phyloP scores from a whole-genome alignment of 2,888 invertebrate genomes.

The Teleiodes luculella region DNA sequence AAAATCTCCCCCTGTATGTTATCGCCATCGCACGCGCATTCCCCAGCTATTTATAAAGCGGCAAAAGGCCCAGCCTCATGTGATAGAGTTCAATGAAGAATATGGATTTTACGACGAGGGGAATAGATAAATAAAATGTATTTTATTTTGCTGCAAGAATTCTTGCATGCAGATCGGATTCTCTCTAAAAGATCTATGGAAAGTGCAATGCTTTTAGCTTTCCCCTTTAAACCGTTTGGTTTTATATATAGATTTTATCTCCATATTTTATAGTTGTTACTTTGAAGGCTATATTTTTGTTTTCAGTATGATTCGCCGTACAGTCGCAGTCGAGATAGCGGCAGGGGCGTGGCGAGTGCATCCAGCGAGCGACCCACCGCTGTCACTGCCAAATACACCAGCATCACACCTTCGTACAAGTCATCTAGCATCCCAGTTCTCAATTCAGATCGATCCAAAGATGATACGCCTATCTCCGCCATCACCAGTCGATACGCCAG shows the following conservation, averaged over 20 bases:
- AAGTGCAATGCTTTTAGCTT: conserved; percentile 8
- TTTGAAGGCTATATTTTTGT: neutral
- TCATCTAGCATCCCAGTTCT: conserved; percentile 71
- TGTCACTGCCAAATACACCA: conserved; percentile 68
- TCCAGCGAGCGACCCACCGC: conserved; percentile 58
- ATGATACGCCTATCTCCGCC: conserved; percentile 63
- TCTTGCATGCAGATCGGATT: neutral
- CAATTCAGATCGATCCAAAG: conserved; percentile 55
- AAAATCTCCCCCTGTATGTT: conserved; percentile 45
- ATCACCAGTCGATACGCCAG: conserved; percentile 66
- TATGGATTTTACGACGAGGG: conserved; percentile 35
- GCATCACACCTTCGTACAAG: conserved; percentile 60
- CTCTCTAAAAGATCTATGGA: neutral
- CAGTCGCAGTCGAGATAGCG: conserved; percentile 54
- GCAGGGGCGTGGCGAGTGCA: conserved; percentile 40
- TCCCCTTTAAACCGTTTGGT: neutral
- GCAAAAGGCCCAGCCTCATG: conserved; percentile 53
- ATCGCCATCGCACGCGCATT: conserved; percentile 49
- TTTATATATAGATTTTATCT: neutral
- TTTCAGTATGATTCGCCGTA: conserved; percentile 69
- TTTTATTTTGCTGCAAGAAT: conserved; percentile 1
- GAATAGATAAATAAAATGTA: conserved; percentile 9
- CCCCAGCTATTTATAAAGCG: conserved; percentile 63
- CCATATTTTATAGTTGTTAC: too few relatives aligned
- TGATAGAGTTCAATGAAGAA: conserved; percentile 55